Percentiles rank a stretch among this genome's conserved stretches.
Conservation (phyloP, 2,888 invertebrate species). For the Drosophila mulleri region DNA sequence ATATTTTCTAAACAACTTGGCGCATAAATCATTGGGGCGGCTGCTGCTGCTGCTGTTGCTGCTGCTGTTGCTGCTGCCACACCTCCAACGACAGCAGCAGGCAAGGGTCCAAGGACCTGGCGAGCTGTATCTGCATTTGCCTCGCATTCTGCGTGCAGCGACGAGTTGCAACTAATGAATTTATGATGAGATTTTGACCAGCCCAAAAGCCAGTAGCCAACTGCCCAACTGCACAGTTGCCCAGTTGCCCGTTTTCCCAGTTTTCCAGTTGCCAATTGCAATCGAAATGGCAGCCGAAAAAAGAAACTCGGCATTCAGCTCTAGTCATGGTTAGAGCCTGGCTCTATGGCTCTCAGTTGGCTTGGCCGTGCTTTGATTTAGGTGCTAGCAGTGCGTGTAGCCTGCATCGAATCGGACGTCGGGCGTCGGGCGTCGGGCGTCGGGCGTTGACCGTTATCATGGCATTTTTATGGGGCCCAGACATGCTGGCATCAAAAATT, state of each 20-base stretch:
- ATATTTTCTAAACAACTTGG: conserved; percentile 79
- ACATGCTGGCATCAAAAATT: conserved; percentile 80
- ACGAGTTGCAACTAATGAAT: conserved; percentile 77
- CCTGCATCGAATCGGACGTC: conserved; percentile 21
- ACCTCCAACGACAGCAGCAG: conserved; percentile 63
- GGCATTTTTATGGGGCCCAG: conserved; percentile 77
- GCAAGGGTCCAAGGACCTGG: conserved; percentile 18
- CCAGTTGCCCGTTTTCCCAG: conserved; percentile 12
- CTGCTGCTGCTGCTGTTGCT: conserved; percentile 46
- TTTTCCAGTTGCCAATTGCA: conserved; percentile 19
- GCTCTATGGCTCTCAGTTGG: not conserved
- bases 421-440: conserved; percentile 19
- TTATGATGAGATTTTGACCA: conserved; percentile 76
- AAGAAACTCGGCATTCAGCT: conserved; percentile 28
- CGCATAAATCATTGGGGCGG: conserved; percentile 74
- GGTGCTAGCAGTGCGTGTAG: conserved; percentile 43
- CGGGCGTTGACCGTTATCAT: conserved; percentile 76
- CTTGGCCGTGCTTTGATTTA: conserved; percentile 32
- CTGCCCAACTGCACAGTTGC: conserved; percentile 9
- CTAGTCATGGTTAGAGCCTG: not conserved
- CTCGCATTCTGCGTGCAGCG: conserved; percentile 68
- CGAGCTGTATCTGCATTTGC: conserved; percentile 2
- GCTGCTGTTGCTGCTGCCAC: conserved; percentile 50
- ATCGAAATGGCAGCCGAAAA: conserved; percentile 56
- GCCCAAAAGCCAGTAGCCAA: conserved; percentile 53